phyloP scores from a whole-genome alignment of 92 coral and sea anemone genomes.

The Diadumene lineata region DNA sequence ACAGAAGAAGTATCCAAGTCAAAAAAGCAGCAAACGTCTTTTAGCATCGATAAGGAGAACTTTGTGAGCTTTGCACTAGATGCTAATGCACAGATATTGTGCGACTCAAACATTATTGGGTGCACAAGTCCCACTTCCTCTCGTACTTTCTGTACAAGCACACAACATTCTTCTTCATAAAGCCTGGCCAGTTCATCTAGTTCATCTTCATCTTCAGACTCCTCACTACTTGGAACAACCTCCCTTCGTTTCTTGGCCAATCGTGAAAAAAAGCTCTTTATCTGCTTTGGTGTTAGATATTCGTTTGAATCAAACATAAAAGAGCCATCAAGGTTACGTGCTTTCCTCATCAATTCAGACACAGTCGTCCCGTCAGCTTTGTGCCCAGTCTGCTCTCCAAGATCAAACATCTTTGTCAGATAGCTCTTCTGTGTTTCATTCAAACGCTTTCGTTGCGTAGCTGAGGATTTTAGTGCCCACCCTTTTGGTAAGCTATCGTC shows the following conservation, averaged over 20 bases:
- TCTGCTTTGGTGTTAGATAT: constrained; percentile 14
- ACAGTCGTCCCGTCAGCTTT: constrained; percentile 45
- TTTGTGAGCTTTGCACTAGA: constrained; percentile 39
- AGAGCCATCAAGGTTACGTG: constrained; percentile 13
- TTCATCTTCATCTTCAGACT: not conserved
- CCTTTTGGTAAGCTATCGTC: constrained; percentile 29
- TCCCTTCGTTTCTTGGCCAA: constrained; percentile 8
- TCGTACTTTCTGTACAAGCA: constrained; percentile 25
- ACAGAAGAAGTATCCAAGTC: constrained; percentile 30
- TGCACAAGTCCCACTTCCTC: constrained; percentile 32
- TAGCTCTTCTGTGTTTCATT: constrained; percentile 43
- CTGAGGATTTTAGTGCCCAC: constrained; percentile 55
- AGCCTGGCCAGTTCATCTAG: not conserved
- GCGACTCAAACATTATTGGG: constrained; percentile 38
- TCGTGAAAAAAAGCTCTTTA: constrained; percentile 18
- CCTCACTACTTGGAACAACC: too few species aligned
- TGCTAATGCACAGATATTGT: constrained; percentile 41
- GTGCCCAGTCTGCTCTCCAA: constrained; percentile 52
- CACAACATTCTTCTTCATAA: constrained; percentile 15
- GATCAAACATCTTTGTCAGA: constrained; percentile 32
- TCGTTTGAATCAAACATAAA: constrained; percentile 2
- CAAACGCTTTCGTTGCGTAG: constrained; percentile 34
- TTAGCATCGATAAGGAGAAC: constrained; percentile 35
- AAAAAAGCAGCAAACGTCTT: constrained; percentile 30
- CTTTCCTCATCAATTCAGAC: constrained; percentile 34